Evolutionary conservation across 1,140 invertebrate species (phyloP), one percentile per base, ranked within the genome.

Genomic region (Eupristina koningsbergeri): DNA sequence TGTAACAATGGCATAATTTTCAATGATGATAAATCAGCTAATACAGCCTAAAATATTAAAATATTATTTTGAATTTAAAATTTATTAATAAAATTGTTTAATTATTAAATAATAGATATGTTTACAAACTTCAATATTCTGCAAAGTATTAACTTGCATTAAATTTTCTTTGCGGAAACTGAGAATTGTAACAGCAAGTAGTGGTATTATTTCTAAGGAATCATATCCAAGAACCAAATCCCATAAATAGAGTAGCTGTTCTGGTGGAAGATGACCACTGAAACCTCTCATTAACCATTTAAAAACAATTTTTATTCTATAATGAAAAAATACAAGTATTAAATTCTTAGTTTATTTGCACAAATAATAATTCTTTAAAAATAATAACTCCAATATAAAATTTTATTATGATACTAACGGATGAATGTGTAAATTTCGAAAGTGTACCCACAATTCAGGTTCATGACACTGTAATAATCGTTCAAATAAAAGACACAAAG

Each of bases 231-330:
- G 92, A 79, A 99, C 95, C 83, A 97, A 93, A 91, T 99, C 98
- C 98, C 98, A 99, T 15, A 99, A 92, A 53, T 96, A 95, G 0
- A 99, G 92, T 0, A 99, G 92, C 91, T 99, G 98, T 87, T 98
- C 97, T 8, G 97, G 97, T 0, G 97, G 96, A 73, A 99, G 92
- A 89, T 98, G 97, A 0, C 98, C 98, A 86, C 97, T 98, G 89
- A 98, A 99, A 3, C 96, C 97, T 85, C 97, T 93, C 94, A 99
- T 98, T 17, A 99, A 91, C 98, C 98, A 99, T 91, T 98, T 98
- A 89, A 99, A 98, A 6, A 98, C 97, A 31, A 99, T 95, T 88
- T 96, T 94, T 47, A 98, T 93, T n/a, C 97, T 97, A 86, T 58
- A 93, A 91, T 80, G 87, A 41, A n/a, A n/a, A 71, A 83, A 63